phyloP scores from a whole-genome alignment of 2,888 invertebrate species.

The Cynaeus angustus region DNA sequence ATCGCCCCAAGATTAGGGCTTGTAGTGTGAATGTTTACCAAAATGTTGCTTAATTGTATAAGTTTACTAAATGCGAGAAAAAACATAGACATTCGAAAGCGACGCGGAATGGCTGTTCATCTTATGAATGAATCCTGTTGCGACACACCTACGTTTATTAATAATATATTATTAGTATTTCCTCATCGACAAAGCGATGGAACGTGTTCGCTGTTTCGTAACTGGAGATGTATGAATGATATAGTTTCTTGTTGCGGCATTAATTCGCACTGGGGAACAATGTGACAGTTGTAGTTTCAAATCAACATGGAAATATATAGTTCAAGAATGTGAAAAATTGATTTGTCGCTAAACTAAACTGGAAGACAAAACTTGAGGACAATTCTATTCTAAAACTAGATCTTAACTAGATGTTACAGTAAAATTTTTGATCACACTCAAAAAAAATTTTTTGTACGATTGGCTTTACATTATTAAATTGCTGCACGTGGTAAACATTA shows the following conservation, averaged over 20 bases:
- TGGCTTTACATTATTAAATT: too few species aligned
- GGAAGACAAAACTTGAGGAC: not conserved
- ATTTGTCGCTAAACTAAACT: not conserved
- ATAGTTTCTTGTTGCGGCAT: constrained; percentile 24
- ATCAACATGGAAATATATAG: constrained; percentile 6
- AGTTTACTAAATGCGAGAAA: not conserved
- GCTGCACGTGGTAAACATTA: too few species aligned
- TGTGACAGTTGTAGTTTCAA: constrained; percentile 9
- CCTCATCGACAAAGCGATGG: constrained; percentile 17
- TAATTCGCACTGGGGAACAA: constrained; percentile 20
- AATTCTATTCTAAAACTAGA: not conserved
- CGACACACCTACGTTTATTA: constrained; percentile 15
- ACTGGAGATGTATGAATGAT: constrained; percentile 24
- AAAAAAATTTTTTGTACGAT: too few species aligned
- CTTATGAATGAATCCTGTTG: constrained; percentile 22
- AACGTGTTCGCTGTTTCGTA: constrained; percentile 12
- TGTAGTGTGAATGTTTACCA: constrained; percentile 36
- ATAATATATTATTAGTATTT: constrained; percentile 33
- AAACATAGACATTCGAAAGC: not conserved
- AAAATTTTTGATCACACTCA: too few species aligned
- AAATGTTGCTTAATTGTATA: constrained; percentile 35
- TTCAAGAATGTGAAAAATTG: constrained; percentile 19
- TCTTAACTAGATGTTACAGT: too few species aligned
- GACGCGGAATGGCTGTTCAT: not conserved
- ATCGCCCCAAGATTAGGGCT: constrained; percentile 41